These are phyloP conservation scores for Metridium senile DNA, from an alignment of 92 coral and sea anemone genomes.

Conservation along the genomic window DNA sequence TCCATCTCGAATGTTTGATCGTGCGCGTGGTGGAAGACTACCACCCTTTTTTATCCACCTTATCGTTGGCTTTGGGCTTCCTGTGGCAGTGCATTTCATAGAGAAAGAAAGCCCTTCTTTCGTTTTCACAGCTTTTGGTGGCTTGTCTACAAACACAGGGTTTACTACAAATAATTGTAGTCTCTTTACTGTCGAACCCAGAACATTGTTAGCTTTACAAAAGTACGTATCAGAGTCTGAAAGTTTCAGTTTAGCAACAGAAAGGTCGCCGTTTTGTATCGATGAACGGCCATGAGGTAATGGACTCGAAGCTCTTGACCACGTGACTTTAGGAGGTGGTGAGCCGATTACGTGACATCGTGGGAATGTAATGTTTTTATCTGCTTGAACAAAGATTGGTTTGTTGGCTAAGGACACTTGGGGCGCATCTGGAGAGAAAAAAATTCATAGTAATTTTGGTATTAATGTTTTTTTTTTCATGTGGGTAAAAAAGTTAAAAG, in stretches of 20 bases:
- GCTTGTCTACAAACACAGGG: constrained; percentile 37
- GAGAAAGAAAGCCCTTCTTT: background rate
- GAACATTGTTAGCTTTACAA: constrained; percentile 43
- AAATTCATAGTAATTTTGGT: background rate
- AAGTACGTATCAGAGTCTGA: constrained; percentile 43
- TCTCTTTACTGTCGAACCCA: constrained; percentile 27
- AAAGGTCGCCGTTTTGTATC: constrained; percentile 8
- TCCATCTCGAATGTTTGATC: constrained; percentile 18
- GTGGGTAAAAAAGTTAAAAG: background rate
- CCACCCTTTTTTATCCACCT: constrained; percentile 7
- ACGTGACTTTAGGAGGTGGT: constrained; percentile 57
- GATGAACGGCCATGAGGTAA: constrained; percentile 28
- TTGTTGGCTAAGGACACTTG: constrained; percentile 31
- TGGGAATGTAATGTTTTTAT: constrained; percentile 52
- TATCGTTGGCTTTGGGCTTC: constrained; percentile 18
- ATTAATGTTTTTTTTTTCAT: background rate
- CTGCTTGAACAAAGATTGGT: constrained; percentile 43
- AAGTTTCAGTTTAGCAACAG: constrained; percentile 4
- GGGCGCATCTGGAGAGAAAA: constrained; percentile 45
- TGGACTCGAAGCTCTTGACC: constrained; percentile 57
- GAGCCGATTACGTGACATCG: constrained; percentile 60
- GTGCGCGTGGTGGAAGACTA: background rate
- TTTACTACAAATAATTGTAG: constrained; percentile 29
- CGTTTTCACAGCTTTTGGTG: constrained; percentile 12
- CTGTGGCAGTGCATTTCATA: constrained; percentile 14